Evolutionary conservation across 2,113 vertebrate species (phyloP).

Genomic region (Leuciscus idus): DNA sequence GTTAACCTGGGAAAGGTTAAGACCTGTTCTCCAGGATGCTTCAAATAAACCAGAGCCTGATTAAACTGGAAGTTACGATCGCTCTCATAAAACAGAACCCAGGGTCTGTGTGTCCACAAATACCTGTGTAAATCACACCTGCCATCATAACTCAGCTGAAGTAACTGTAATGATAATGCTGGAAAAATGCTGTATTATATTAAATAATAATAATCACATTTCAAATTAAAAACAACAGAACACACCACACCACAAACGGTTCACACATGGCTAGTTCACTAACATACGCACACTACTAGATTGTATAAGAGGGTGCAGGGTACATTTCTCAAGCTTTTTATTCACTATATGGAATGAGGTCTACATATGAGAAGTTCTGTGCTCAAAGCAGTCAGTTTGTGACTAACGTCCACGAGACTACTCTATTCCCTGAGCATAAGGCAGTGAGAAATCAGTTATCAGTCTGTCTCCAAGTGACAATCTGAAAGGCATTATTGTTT

Average conservation of each 20-base stretch:
- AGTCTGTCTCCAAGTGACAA: conserved; percentile 20
- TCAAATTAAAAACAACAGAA: neutral
- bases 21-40: conserved; percentile 29
- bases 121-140: conserved; percentile 11
- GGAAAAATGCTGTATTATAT: neutral
- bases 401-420: conserved; percentile 3
- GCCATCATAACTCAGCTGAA: neutral
- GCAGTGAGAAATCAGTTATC: conserved; percentile 16
- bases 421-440: conserved; percentile 21
- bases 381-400: conserved; percentile 20
- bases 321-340: neutral
- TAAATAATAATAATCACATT: neutral
- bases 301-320: neutral
- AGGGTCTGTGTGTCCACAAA: conserved; percentile 12
- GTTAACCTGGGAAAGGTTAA: conserved; percentile 33
- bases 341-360: neutral
- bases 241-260: neutral
- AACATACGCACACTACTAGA: neutral
- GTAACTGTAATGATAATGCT: neutral
- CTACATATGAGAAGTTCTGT: neutral
- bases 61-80: conserved; percentile 31
- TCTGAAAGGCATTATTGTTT: conserved; percentile 19
- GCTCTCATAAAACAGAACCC: conserved; percentile 20
- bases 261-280: neutral
- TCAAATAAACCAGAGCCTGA: conserved; percentile 45